Evolutionary conservation across 2,113 vertebrate genomes (phyloP).

Genomic region (Coregonus clupeaformis): DNA sequence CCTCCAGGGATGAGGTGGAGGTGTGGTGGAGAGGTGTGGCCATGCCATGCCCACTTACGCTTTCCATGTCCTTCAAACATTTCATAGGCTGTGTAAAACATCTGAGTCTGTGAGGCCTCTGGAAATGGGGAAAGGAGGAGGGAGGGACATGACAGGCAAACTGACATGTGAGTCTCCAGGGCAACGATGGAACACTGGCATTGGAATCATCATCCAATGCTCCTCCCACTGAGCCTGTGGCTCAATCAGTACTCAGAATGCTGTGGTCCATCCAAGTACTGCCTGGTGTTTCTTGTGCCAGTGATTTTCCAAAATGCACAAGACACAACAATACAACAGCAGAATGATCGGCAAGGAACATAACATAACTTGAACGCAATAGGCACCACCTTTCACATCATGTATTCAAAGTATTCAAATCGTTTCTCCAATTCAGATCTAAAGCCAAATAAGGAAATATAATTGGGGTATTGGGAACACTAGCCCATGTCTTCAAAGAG

Average conservation of each 20-base stretch:
- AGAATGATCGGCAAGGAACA: slow-evolving; percentile 2
- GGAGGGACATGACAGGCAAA: slow-evolving; percentile 69
- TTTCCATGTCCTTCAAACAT: slow-evolving; percentile 90
- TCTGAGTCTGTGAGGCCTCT: slow-evolving; percentile 86
- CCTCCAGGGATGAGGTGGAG: slow-evolving; percentile 12
- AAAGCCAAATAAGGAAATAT: not conserved
- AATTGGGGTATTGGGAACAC: not conserved
- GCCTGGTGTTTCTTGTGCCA: slow-evolving; percentile 11
- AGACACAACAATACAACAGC: slow-evolving; percentile 25
- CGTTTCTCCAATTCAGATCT: not conserved
- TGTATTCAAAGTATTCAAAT: slow-evolving; percentile 3
- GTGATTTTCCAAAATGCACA: slow-evolving; percentile 5
- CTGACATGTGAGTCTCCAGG: slow-evolving; percentile 67
- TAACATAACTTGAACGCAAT: slow-evolving; percentile 25
- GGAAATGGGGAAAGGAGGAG: slow-evolving; percentile 63
- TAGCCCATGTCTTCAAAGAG: not conserved
- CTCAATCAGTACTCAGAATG: slow-evolving; percentile 10
- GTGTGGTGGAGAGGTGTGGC: slow-evolving; percentile 36
- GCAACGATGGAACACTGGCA: slow-evolving; percentile 23
- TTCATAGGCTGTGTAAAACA: slow-evolving; percentile 90
- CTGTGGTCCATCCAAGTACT: slow-evolving; percentile 15
- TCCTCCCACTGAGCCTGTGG: slow-evolving; percentile 5
- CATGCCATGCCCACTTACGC: slow-evolving; percentile 74
- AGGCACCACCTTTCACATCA: slow-evolving; percentile 19
- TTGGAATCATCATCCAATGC: slow-evolving; percentile 6